Evolutionary conservation across 2,113 vertebrate species (phyloP), one percentile per base, ranked within the genome.

Genomic region (Pelmatolapia mariae): DNA sequence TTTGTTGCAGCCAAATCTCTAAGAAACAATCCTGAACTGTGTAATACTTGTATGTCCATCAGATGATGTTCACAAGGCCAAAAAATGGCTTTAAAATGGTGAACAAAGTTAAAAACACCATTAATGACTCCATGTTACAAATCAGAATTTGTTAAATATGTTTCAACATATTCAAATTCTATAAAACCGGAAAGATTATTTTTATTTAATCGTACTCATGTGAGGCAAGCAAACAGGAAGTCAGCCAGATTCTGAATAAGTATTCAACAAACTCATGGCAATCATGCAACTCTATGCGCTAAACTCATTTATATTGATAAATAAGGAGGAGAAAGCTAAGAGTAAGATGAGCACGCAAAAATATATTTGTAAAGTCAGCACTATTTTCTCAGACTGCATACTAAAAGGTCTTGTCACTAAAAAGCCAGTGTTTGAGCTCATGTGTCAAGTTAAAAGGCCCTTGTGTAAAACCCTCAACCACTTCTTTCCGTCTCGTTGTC

Each of bases 391-490:
- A 36, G 61, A 33, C 26, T 29, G 59, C 5, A 5, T 43, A 59
- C 53, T 76, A 26, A 47, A 16, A 16, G 4, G 57, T 19, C 73
- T 79, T 22, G 79, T 78, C 68, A 24, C 7, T 22, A 1, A 76
- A 87, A 86, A 86, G 76, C 89, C 85, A 87, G 9, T 0, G 66
- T 81, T 89, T 80, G 87, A 76, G 43, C n/a, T 52, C 33, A 6
- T 10, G 87, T 87, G 89, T 92, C 89, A 73, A 86, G 86, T 85
- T 40, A 31, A 87, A 87, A 89, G 45, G 26, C 82, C 84, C 82
- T 19, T 7, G 59, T 68, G 79, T 82, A n/a, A 88, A 88, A 83
- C 68, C n/a, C n/a, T 85, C 38, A 3, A 59, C n/a, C 52, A 3
- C 16, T 43, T 40, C 40, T 24, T 84, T 78, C 26, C 26, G n/a